Evolutionary conservation across 2,888 invertebrate species (phyloP), one percentile per base, ranked within the genome.

Genomic region (Hermaeophaga mercurialis): DNA sequence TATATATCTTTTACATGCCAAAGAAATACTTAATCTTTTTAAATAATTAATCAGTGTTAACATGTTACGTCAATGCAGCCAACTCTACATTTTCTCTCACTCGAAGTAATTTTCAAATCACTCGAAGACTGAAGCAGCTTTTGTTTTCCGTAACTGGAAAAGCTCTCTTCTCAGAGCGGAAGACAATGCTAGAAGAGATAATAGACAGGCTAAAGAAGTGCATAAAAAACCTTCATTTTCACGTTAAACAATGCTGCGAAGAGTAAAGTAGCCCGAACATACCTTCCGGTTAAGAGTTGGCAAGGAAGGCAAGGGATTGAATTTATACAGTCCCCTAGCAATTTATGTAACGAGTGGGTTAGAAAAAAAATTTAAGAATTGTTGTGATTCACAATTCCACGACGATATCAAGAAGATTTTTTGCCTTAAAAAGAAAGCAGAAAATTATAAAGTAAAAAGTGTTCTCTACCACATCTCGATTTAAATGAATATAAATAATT

Each of bases 111-210:
- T 50, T 50, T 41, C 50, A 50, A 41, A 50, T 50, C 50, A 28
- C 41, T 26, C 31, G 28, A 50, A 50, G 39, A 41, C 28, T 31
- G 17, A 17, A 15, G 36, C 17, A 36, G 34, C 50, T 50, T 50
- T 50, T 50, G 41, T 50, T 50, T 48, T 33, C 33, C 28, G 41
- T 31, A 50, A 50, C 50, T 50, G 50, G 31, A 50, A 50, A 50
- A 41, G 50, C 41, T 24, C 50, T 50, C 41, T 50, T 50, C 31
- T 28, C 17, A 19, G 19, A 31, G 11, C 31, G 39, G 18, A 41
- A 50, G 28, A 50, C 50, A 50, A 50, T 50, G 50, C 41, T 33
- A 18, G 24, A 39, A n/a, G 33, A 41, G 41, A 50, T 50, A 50
- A 50, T 50, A 34, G 34, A 50, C 31, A 17, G 14, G 31, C 18